phyloP scores from a whole-genome alignment of 2,113 vertebrate species.

The Sorex fumeus region DNA sequence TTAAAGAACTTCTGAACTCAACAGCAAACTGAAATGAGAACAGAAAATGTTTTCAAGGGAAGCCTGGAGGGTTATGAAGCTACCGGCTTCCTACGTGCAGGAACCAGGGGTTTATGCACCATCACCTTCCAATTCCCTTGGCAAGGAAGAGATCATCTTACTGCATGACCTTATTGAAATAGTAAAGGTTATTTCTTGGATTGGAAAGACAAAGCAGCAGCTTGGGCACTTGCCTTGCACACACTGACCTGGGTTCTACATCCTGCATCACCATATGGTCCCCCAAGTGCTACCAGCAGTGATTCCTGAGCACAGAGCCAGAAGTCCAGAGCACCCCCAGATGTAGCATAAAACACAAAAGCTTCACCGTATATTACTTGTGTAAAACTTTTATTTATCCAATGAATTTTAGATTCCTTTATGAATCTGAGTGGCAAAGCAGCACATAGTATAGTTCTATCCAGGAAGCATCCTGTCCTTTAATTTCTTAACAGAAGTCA shows the following conservation, averaged over 20 bases:
- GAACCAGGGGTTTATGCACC: no score
- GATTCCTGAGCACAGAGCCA: no score
- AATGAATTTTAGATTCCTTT: constrained; percentile 1
- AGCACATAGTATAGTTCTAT: not conserved
- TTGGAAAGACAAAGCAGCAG: no score
- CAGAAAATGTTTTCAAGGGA: not conserved
- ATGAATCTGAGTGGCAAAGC: not conserved
- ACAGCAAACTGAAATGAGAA: not conserved
- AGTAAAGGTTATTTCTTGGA: not conserved
- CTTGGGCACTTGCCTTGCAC: no score
- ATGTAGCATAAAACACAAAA: no score
- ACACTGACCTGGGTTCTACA: no score
- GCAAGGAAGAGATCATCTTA: not conserved
- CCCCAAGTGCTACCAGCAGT: no score
- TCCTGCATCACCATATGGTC: no score
- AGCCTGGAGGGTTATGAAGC: not conserved
- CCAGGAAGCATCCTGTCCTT: not conserved
- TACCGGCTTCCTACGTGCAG: not conserved
- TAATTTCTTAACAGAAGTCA: no score
- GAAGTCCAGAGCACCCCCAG: no score
- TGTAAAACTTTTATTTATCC: not conserved
- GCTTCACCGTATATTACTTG: no score
- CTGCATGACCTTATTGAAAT: not conserved
- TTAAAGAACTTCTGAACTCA: not conserved
- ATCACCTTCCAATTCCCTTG: not conserved